Evolutionary conservation across 2,888 invertebrate genomes (phyloP).

Genomic region (Cybosia mesomella): DNA sequence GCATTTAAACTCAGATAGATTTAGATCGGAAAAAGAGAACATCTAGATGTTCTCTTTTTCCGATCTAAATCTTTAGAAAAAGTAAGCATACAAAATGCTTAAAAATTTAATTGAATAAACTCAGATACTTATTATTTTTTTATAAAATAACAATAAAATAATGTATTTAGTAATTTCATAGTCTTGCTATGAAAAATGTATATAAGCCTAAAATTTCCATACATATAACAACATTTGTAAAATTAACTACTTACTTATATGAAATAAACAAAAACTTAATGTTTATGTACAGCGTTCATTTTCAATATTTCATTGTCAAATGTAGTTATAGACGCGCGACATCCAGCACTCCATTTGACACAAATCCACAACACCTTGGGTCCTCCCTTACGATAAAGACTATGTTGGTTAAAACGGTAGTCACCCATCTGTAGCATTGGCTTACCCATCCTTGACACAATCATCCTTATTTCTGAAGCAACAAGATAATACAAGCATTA

Average conservation of each 20-base stretch:
- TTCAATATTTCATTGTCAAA: conserved; percentile 56
- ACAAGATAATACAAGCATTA: neutral
- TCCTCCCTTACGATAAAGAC: conserved; percentile 44
- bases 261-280: conserved; percentile 27
- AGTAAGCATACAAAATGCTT: too few relatives aligned
- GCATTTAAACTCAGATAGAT: neutral
- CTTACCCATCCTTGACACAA: conserved; percentile 35
- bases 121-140: neutral
- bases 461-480: conserved; percentile 28
- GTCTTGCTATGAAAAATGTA: neutral
- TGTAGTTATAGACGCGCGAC: conserved; percentile 63
- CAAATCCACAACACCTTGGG: conserved; percentile 61
- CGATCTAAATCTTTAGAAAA: too few relatives aligned
- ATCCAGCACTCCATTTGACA: conserved; percentile 51
- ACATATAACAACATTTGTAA: neutral
- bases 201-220: neutral
- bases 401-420: conserved; percentile 58
- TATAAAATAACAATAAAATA: neutral
- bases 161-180: neutral
- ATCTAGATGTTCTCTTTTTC: too few relatives aligned
- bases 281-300: conserved; percentile 55
- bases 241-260: neutral
- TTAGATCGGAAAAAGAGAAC: too few relatives aligned
- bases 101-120: too few relatives aligned
- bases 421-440: conserved; percentile 49